Evolutionary conservation across 35 echinoderm and acorn worm species (phyloP), one percentile per base, ranked within the genome.

Genomic region (Eucidaris tribuloides): DNA sequence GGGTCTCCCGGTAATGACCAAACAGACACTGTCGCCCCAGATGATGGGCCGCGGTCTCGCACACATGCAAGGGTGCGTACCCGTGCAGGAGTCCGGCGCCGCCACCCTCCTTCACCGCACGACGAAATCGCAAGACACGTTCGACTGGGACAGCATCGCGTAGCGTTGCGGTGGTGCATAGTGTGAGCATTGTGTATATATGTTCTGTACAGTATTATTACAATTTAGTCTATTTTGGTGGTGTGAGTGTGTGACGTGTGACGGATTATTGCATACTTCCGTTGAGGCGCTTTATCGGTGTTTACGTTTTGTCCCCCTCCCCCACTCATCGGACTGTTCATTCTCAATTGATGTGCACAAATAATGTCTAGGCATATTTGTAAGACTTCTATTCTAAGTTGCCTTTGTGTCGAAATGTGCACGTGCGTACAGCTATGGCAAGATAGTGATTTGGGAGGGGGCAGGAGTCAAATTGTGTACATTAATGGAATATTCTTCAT

Each of bases 131-230:
- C n/a, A 86, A 41, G 92, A 94, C 41, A 90, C 72, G 4, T 94
- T 94, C 45, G 84, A 87, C 24, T 94, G 92, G 92, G 92, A 94
- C 55, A 94, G 84, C 49, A 94, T 94, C 28, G 78, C 83, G 13
- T 91, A 84, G 58, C 68, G 7, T 30, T 41, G 68, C 68, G n/a
- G 9, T 31, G 41, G 68, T 9, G 36, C 24, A 74, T 44, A 42
- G 15, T 42, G 29, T 32, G 0, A 23, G 13, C 0, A 14, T 44
- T 74, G 3, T 74, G 68, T 74, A 74, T 40, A 74, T 5, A 22
- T n/a, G n/a, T n/a, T 74, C 35, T 74, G 68, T 4, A 74, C 44
- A 74, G 38, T 33, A 42, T 42, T 19, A 74, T 74, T 42, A 22
- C 14, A 3, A 20, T 42, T 44, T 42, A 35, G 44, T 74, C 25